These are phyloP conservation scores for Coptotermes formosanus DNA, from an alignment of 1,140 invertebrate species.

Conservation along the genomic window DNA sequence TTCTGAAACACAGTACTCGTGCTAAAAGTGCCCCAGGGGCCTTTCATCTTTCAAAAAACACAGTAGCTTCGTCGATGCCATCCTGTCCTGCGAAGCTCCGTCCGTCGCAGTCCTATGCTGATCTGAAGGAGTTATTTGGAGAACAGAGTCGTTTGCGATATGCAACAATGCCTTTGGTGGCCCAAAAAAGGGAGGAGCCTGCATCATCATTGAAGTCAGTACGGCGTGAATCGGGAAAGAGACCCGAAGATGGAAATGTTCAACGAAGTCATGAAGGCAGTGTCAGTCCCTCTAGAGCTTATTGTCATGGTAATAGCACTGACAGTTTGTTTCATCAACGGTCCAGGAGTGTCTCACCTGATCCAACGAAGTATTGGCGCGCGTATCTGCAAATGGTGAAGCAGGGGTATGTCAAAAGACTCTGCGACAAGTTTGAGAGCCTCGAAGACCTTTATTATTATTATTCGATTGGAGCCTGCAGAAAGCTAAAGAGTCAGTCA, in stretches of 20 bases:
- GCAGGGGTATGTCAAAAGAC: conserved; percentile 69
- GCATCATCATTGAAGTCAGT: conserved; percentile 33
- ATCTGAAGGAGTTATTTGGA: conserved; percentile 75
- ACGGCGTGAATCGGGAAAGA: not conserved
- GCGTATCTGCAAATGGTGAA: conserved; percentile 68
- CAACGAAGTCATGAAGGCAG: not conserved
- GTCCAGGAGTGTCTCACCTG: conserved; percentile 62
- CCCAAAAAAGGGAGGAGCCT: conserved; percentile 41
- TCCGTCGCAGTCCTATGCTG: conserved; percentile 67
- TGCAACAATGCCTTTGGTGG: conserved; percentile 44
- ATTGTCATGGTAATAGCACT: conserved; percentile 53
- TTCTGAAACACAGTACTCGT: not conserved
- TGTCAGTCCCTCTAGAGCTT: not conserved
- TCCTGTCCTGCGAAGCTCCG: conserved; percentile 39
- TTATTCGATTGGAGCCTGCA: not conserved
- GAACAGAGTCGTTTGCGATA: conserved; percentile 55
- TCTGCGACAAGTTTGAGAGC: conserved; percentile 72
- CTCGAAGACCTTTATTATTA: conserved; percentile 48
- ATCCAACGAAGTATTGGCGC: conserved; percentile 65
- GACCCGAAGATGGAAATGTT: conserved; percentile 30
- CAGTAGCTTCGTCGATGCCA: not conserved
- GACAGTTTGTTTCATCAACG: conserved; percentile 60
- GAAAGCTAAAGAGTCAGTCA: not conserved
- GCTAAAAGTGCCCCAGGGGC: conserved; percentile 27
- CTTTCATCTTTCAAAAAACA: not conserved